Evolutionary conservation across 1,140 invertebrate genomes (phyloP).

Genomic region (Brachionus rotundiformis): DNA sequence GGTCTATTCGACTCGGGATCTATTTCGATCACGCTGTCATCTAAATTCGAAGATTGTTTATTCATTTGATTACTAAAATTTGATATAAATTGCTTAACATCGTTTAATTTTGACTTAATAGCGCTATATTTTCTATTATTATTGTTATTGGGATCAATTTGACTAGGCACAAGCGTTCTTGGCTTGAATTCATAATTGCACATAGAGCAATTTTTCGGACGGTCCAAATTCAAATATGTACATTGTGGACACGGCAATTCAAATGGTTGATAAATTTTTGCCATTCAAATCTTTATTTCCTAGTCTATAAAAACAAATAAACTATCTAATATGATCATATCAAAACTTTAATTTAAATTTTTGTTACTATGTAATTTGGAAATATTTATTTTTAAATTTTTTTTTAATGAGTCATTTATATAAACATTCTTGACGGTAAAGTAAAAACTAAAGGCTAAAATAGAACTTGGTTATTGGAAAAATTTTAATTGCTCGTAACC

Average conservation of each 20-base stretch:
- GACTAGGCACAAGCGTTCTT: background rate
- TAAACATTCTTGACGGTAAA: too few species aligned
- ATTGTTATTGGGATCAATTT: constrained; percentile 6
- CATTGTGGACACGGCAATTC: constrained; percentile 28
- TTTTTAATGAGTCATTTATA: too few species aligned
- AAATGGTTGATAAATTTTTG: background rate
- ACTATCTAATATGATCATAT: background rate
- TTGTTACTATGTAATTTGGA: background rate
- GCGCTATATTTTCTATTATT: constrained; percentile 18
- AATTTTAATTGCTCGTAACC: too few species aligned
- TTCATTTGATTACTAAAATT: background rate
- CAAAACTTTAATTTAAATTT: background rate
- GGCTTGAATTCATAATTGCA: constrained; percentile 6
- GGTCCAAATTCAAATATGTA: background rate
- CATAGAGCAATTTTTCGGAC: constrained; percentile 5
- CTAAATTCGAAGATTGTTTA: constrained; percentile 25
- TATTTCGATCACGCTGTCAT: constrained; percentile 48
- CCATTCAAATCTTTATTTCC: constrained; percentile 28
- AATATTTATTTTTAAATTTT: background rate
- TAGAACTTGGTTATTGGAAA: too few species aligned
- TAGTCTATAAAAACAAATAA: background rate
- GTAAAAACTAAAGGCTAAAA: too few species aligned
- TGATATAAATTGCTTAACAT: constrained; percentile 34
- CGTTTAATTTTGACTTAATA: constrained; percentile 10
- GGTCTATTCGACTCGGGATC: constrained; percentile 15